phyloP scores from a whole-genome alignment of 2,888 invertebrate genomes.

The Cryptops parisi region DNA sequence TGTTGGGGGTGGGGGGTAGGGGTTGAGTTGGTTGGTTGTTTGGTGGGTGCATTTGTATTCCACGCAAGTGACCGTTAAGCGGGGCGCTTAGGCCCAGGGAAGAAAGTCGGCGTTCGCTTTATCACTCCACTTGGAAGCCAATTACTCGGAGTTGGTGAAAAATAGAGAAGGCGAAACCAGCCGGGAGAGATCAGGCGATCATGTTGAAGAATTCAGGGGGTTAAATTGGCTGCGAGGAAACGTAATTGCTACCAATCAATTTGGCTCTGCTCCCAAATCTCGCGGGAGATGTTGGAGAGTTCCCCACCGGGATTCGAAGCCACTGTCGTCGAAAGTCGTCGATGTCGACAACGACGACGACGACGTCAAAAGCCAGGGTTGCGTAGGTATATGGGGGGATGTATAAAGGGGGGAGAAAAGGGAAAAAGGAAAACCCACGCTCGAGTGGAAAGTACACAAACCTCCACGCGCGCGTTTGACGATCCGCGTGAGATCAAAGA shows the following conservation, averaged over 20 bases:
- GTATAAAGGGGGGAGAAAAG: neutral
- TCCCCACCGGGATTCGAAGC: constrained; percentile 4
- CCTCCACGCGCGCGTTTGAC: neutral
- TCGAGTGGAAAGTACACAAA: neutral
- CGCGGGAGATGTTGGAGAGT: constrained; percentile 11
- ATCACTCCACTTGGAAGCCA: constrained; percentile 14
- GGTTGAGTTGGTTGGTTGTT: neutral
- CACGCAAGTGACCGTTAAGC: constrained; percentile 9
- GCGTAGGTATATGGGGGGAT: too few species aligned
- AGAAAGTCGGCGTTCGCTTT: constrained; percentile 13
- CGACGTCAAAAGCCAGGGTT: too few species aligned
- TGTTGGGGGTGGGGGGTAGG: neutral
- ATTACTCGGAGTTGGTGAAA: constrained; percentile 15
- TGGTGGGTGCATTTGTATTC: constrained; percentile 7
- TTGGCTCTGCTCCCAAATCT: constrained; percentile 15
- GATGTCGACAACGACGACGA: too few species aligned
- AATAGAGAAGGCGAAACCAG: constrained; percentile 12
- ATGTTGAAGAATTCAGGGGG: constrained; percentile 16
- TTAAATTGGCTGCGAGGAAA: constrained; percentile 15
- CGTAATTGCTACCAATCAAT: constrained; percentile 16
- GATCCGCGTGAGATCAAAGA: neutral
- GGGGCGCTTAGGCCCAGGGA: constrained; percentile 6
- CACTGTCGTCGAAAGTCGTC: too few species aligned
- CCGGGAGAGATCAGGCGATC: constrained; percentile 15
- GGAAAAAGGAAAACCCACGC: neutral